Base-by-base conservation (phyloP, 2,797 vertebrate species). In the Acanthiza pusilla region DNA sequence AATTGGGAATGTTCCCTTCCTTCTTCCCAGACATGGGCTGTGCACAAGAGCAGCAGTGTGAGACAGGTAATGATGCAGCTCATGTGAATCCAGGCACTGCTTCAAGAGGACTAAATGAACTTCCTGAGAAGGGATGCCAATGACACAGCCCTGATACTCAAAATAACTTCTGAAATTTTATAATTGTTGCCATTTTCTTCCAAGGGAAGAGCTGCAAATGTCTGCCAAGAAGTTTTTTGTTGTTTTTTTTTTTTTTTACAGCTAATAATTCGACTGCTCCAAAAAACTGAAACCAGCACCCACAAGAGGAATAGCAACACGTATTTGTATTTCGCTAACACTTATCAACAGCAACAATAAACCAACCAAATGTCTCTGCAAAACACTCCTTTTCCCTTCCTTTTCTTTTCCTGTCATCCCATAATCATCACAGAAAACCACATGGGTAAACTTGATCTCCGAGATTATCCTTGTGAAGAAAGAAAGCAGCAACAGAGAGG, bases 171-270 rank as follows among this genome's bases (percentile, higher is more conserved):
- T 85, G 75, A 76, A 88, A 93, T 87, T 55, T 82, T 87, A 11
- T 48, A 93, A 93, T 38, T 78, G 81, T 67, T 13, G 9, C 60
- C 76, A 53, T 93, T 96, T 96, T 86, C 89, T 96, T 95, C 90
- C 66, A 70, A 93, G 73, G 63, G 66, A 95, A 94, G 78, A 88
- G 50, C 10, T 89, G 79, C 76, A 93, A 93, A 70, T 43, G 51
- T 50, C 71, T 77, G 62, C 58, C 62, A 76, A 84, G 45, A 75
- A 89, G 47, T 80, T 48, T 2, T 13, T 48, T 53, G 30, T 1
- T n/a, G 51, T 70, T 85, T 88, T 76, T 38, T 14, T 81, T 43
- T 10, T 21, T 66, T 83, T 91, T 92, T 58, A 32, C 34, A 93
- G 34, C 42, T 78, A 53, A 85, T 89, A 50, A 79, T 94, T 68